Percentiles rank a stretch among this genome's conserved stretches.
Conservation (phyloP, 2,797 vertebrate genomes). For the Gymnopithys bicolor region DNA sequence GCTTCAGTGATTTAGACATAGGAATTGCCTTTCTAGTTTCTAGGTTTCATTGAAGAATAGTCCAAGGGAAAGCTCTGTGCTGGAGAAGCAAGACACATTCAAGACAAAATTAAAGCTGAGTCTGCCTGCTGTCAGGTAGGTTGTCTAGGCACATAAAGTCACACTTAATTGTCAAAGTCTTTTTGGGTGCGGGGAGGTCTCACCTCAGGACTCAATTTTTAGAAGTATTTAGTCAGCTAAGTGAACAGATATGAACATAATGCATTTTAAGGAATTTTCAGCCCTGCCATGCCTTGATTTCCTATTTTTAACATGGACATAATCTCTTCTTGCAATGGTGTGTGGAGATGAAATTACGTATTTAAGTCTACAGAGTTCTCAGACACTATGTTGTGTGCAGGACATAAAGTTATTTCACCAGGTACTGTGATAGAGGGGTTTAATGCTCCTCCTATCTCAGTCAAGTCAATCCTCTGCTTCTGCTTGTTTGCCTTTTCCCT, state of each 20-base stretch:
- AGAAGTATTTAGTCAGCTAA: not conserved
- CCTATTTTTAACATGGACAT: not conserved
- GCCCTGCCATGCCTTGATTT: not conserved
- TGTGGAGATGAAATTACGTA: not conserved
- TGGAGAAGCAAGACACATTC: not conserved
- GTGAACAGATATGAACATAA: not conserved
- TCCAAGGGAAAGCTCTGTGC: not conserved
- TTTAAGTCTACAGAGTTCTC: not conserved
- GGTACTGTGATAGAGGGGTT: not conserved
- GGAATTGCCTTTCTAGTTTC: not conserved
- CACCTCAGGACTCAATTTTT: not conserved
- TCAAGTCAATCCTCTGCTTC: not conserved
- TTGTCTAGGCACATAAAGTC: not conserved
- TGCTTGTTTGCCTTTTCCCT: conserved; percentile 1
- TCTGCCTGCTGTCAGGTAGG: not conserved
- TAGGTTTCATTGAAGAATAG: not conserved
- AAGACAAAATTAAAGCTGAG: not conserved
- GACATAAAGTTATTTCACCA: conserved; percentile 1
- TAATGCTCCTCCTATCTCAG: not conserved
- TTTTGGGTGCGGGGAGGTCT: not conserved
- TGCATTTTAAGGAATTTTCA: not conserved
- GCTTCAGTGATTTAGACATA: not conserved
- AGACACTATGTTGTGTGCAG: not conserved
- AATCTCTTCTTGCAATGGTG: not conserved
- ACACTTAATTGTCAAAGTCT: not conserved